Base-by-base conservation (phyloP, 2,888 invertebrate genomes). In the Cephus pygmeus region DNA sequence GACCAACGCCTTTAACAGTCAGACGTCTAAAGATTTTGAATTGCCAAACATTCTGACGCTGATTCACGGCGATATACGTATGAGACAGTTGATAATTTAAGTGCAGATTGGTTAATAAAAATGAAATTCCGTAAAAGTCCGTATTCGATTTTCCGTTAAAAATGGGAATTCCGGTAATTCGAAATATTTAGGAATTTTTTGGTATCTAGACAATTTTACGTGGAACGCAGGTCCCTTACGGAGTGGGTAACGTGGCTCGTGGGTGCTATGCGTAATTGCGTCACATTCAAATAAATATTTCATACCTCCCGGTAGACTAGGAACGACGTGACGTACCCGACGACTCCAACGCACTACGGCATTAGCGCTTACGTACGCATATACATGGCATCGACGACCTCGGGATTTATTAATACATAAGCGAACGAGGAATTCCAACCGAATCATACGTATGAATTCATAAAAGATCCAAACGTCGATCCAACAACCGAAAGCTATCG, bases 221-320 rank as follows among this genome's bases (percentile, higher is more conserved):
- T 78, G 79, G 76, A 75, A 84, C 78, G 76, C 79, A 12, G 12
- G 3, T 71, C 75, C 74, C 75, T 68, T 74, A 73, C 77, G 68
- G 76, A 69, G 34, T 79, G 79, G 83, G 83, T 82, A 79, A 81
- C 84, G 77, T 69, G 73, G 34, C 76, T 73, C 73, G 75, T 15
- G 76, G 77, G 77, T 75, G 75, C 76, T 68, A 81, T 82, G 81
- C 80, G 81, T 84, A 84, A 85, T 86, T 84, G 81, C 80, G 77
- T 69, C 69, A 76, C 78, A 81, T 83, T 80, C 78, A 80, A 82
- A 83, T 86, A 83, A 85, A 84, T 86, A 85, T 84, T 87, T 84
- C 82, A 84, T 80, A 74, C 77, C 76, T 33, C 73, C 36, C 73
- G 75, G 35, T 69, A 76, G 73, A 73, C 68, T 76, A 69, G 69